phyloP scores from a whole-genome alignment of 2,888 invertebrate species.

The Archips crataeganus region DNA sequence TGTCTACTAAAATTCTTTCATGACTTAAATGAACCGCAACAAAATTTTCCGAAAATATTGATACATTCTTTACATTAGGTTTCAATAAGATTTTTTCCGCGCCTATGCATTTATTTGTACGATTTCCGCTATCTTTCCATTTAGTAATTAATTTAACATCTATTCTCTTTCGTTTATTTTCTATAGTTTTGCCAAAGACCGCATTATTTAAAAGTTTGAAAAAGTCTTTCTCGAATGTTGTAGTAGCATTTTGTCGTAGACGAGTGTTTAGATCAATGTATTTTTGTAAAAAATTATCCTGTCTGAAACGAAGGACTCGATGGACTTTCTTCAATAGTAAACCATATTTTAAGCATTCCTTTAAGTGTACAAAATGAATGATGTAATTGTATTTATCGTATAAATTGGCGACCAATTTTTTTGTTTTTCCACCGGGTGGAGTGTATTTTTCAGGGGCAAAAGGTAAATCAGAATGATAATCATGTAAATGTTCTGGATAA shows the following conservation, averaged over 20 bases:
- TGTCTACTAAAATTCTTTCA: neutral
- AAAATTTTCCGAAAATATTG: conserved; percentile 40
- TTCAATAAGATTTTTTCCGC: conserved; percentile 30
- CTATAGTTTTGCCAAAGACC: conserved; percentile 38
- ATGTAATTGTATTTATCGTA: too few species aligned
- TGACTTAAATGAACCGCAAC: neutral
- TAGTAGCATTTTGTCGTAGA: neutral
- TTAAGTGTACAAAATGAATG: conserved; percentile 29
- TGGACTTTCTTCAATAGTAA: neutral
- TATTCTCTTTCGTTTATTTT: conserved; percentile 31
- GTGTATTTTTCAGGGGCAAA: conserved; percentile 46
- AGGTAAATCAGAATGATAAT: conserved; percentile 51
- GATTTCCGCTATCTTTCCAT: conserved; percentile 32
- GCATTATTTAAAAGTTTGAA: conserved; percentile 31
- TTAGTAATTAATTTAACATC: conserved; percentile 29
- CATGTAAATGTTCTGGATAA: conserved; percentile 51
- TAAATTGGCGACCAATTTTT: conserved; percentile 44
- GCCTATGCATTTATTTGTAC: conserved; percentile 27
- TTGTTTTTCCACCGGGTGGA: conserved; percentile 32
- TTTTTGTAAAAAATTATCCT: neutral
- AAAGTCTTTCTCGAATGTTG: conserved; percentile 16
- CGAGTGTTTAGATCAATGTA: conserved; percentile 13
- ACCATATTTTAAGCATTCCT: conserved; percentile 21
- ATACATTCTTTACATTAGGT: conserved; percentile 39
- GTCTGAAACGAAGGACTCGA: neutral